Evolutionary conservation across 2,113 vertebrate species (phyloP).

Genomic region (Gila orcuttii): DNA sequence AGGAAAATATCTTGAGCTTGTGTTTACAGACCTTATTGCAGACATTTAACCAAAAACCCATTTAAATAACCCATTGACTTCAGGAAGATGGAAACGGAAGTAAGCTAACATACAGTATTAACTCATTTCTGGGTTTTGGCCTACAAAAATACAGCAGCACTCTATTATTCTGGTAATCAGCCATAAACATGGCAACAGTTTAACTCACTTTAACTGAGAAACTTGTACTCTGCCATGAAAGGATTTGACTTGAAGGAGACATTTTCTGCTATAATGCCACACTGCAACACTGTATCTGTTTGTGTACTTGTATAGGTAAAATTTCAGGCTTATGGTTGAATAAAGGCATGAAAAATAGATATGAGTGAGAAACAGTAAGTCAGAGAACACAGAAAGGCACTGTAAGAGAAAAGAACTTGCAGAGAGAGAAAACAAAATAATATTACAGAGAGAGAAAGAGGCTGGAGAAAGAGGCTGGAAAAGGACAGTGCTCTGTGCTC

Average conservation of each 20-base stretch:
- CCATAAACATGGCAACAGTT: too few species aligned
- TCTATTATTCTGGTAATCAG: neutral
- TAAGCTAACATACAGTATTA: too few species aligned
- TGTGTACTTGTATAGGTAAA: neutral
- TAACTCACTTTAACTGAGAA: neutral
- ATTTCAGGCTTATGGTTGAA: neutral
- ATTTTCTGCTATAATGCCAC: neutral
- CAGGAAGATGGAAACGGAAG: too few species aligned
- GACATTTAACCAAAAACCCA: neutral
- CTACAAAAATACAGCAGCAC: too few species aligned
- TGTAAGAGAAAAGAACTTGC: neutral
- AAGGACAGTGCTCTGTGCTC: conserved; percentile 1
- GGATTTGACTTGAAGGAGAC: neutral
- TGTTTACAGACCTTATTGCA: neutral
- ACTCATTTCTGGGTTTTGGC: too few species aligned
- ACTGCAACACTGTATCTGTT: neutral
- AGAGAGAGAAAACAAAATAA: neutral
- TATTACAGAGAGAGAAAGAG: neutral
- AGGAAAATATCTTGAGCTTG: too few species aligned
- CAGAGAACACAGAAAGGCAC: neutral
- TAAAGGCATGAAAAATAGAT: neutral
- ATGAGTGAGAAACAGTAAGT: too few species aligned
- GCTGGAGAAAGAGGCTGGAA: neutral
- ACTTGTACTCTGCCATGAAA: neutral
- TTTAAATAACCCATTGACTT: too few species aligned